Conservation (phyloP, 2,888 invertebrate species). For the Orthosia incerta region DNA sequence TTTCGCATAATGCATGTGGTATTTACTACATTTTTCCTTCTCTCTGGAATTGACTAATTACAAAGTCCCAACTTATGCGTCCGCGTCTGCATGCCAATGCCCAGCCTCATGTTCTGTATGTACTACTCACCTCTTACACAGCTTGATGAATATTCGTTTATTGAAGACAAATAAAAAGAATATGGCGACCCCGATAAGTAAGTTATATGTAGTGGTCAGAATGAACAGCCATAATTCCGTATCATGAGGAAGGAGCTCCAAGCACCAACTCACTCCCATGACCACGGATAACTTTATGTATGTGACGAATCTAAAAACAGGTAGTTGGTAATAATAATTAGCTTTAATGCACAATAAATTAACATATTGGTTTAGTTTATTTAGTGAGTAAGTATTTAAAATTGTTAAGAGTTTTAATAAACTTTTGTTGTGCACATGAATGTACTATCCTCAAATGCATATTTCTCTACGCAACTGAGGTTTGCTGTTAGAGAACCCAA, state of each 20-base stretch:
- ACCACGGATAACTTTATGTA: slow-evolving; percentile 71
- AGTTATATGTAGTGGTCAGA: slow-evolving; percentile 66
- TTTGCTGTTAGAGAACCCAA: no score
- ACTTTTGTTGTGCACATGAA: no score
- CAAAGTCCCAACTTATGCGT: neutral
- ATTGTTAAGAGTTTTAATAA: no score
- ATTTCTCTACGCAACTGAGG: no score
- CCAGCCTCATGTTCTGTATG: no score
- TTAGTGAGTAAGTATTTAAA: no score
- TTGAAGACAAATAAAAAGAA: slow-evolving; percentile 75
- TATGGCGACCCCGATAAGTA: slow-evolving; percentile 70
- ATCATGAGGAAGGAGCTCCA: slow-evolving; percentile 63
- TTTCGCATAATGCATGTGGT: neutral
- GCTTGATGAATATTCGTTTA: slow-evolving; percentile 51
- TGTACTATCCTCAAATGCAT: no score
- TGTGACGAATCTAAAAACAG: slow-evolving; percentile 65
- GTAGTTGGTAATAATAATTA: neutral
- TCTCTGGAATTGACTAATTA: neutral
- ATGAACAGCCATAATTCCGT: slow-evolving; percentile 28
- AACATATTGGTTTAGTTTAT: no score
- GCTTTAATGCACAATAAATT: neutral
- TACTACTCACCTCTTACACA: slow-evolving; percentile 69
- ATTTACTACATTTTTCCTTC: neutral
- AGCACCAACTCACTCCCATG: slow-evolving; percentile 74
- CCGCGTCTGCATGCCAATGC: neutral